A percentile compares a stretch with the other conserved stretches of the same genome.
Evolutionary conservation across 2,113 vertebrate species (phyloP).

Genomic region (Meleagris gallopavo): DNA sequence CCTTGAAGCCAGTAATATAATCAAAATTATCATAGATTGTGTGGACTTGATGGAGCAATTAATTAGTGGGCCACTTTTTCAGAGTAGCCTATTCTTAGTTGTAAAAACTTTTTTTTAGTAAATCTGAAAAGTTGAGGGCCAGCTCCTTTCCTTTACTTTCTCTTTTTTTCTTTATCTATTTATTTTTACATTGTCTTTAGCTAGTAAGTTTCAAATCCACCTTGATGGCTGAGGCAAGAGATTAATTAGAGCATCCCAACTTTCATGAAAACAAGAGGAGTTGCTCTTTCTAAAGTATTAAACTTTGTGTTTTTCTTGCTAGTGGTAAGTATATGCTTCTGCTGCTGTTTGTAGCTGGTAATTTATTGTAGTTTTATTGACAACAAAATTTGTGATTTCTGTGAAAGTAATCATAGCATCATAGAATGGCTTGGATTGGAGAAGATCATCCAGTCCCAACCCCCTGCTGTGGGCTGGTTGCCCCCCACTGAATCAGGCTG

Average conservation of each 20-base stretch:
- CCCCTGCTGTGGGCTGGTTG: no score
- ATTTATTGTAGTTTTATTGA: background rate
- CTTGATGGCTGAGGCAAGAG: background rate
- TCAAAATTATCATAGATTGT: background rate
- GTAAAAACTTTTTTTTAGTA: background rate
- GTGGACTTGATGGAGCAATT: slow-evolving; percentile 1
- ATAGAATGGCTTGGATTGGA: no score
- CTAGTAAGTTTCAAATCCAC: background rate
- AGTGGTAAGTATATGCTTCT: background rate
- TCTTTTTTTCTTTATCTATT: background rate
- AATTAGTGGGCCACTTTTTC: background rate
- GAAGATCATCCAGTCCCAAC: no score
- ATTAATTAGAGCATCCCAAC: background rate
- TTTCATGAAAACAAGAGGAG: background rate
- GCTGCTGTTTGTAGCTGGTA: background rate
- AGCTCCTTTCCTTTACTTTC: background rate
- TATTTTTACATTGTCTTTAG: background rate
- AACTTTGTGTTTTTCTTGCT: background rate
- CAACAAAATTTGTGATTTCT: background rate
- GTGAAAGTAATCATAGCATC: background rate
- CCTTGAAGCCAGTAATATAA: slow-evolving; percentile 36
- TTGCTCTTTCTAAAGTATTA: background rate
- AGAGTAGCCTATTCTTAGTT: background rate
- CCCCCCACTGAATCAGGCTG: no score
- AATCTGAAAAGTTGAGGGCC: background rate